phyloP scores from a whole-genome alignment of 2,888 invertebrate genomes.

The Drosophila robusta region DNA sequence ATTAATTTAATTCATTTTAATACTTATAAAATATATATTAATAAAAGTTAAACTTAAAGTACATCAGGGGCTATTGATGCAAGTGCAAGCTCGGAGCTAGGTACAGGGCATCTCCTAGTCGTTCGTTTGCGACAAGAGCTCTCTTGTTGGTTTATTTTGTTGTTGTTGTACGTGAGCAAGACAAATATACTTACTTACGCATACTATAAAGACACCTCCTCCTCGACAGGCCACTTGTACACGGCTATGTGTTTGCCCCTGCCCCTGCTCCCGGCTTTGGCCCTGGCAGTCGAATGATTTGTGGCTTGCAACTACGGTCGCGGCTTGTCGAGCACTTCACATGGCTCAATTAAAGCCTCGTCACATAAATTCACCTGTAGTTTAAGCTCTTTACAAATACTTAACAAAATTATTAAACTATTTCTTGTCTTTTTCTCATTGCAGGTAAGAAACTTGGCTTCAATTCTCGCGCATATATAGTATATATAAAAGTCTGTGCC shows the following conservation, averaged over 20 bases:
- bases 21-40: too few relatives aligned
- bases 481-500: neutral
- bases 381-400: slow-evolving; percentile 10
- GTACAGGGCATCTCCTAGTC: neutral
- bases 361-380: slow-evolving; percentile 19
- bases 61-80: too few relatives aligned
- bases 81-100: too few relatives aligned
- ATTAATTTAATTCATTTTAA: too few relatives aligned
- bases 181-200: slow-evolving; percentile 27
- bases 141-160: slow-evolving; percentile 3
- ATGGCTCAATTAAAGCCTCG: slow-evolving; percentile 30
- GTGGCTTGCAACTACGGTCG: slow-evolving; percentile 27
- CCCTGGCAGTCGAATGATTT: slow-evolving; percentile 36
- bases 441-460: slow-evolving; percentile 51
- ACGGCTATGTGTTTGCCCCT: neutral
- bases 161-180: slow-evolving; percentile 28
- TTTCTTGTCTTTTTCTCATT: slow-evolving; percentile 26
- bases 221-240: neutral
- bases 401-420: slow-evolving; percentile 16
- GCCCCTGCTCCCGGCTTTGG: neutral
- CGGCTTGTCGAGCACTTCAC: slow-evolving; percentile 24
- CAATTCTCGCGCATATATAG: neutral
- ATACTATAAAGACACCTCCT: slow-evolving; percentile 24
- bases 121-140: neutral
- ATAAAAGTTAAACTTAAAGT: neutral